Percentiles rank a stretch among this genome's conserved stretches.
phyloP scores from a whole-genome alignment of 2,888 invertebrate species.

The Prenolepis imparis region DNA sequence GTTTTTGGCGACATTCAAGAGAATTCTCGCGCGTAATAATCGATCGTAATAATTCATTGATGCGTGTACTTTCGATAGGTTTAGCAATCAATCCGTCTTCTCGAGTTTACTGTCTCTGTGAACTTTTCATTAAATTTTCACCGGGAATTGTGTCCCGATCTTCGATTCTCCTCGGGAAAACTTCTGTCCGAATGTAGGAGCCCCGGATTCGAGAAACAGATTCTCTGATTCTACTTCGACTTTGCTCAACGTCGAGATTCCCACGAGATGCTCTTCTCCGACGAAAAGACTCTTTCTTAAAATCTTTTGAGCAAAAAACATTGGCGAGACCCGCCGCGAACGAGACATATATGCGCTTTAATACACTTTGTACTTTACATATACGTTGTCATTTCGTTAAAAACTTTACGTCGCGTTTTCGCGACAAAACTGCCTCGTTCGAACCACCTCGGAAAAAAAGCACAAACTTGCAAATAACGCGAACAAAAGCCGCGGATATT shows the following conservation, averaged over 20 bases:
- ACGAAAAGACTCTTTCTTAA: conserved; percentile 43
- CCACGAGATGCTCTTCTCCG: conserved; percentile 66
- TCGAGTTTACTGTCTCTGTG: conserved; percentile 45
- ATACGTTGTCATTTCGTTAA: conserved; percentile 29
- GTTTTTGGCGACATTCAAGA: neutral
- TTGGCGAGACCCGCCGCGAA: conserved; percentile 44
- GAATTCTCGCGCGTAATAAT: conserved; percentile 17
- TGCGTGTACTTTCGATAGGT: conserved; percentile 68
- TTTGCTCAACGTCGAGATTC: conserved; percentile 66
- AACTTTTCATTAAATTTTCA: conserved; percentile 79
- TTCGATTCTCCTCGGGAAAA: conserved; percentile 64
- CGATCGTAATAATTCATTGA: conserved; percentile 66
- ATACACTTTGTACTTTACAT: neutral
- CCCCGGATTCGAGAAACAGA: conserved; percentile 68
- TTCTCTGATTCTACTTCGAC: conserved; percentile 73
- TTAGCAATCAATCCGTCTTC: conserved; percentile 69
- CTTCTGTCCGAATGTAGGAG: conserved; percentile 45
- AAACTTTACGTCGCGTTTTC: conserved; percentile 35
- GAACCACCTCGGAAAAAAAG: conserved; percentile 14
- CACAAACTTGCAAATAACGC: conserved; percentile 36
- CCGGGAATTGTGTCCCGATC: conserved; percentile 74
- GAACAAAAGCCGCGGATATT: conserved; percentile 51
- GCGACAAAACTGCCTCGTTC: conserved; percentile 26
- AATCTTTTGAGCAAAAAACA: conserved; percentile 58
- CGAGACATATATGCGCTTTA: neutral